phyloP scores from a whole-genome alignment of 2,888 invertebrate species.

The Sarcophaga carnaria region DNA sequence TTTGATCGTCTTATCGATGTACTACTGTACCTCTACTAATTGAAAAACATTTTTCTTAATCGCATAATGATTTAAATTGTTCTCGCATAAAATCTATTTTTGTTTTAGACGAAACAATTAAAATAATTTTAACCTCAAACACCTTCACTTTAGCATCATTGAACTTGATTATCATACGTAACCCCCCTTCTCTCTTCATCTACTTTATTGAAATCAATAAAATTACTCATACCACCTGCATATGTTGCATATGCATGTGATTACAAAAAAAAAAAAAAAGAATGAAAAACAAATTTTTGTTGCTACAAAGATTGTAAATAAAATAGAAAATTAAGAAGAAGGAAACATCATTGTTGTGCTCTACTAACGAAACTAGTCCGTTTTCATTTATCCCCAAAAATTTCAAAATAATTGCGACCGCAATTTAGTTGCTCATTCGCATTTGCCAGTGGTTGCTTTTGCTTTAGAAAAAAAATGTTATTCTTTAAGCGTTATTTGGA shows the following conservation, averaged over 20 bases:
- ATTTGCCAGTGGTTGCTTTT: conserved; percentile 11
- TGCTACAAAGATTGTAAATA: not conserved
- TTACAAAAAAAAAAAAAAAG: not conserved
- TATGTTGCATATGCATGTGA: not conserved
- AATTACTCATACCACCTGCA: conserved; percentile 53
- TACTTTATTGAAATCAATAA: conserved; percentile 6
- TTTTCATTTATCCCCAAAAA: conserved; percentile 14
- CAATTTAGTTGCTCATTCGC: conserved; percentile 55
- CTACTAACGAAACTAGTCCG: not conserved
- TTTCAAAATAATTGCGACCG: not conserved
- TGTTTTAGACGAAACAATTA: conserved; percentile 22
- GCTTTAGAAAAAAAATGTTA: conserved; percentile 72
- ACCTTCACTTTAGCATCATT: conserved; percentile 53
- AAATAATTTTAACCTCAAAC: conserved; percentile 45
- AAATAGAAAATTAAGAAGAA: conserved; percentile 6
- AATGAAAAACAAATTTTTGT: not conserved
- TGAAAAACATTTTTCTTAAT: not conserved
- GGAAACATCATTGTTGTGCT: conserved; percentile 15
- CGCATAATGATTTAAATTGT: not conserved
- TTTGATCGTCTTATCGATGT: too few relatives aligned
- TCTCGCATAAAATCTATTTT: conserved; percentile 3
- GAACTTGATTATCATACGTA: conserved; percentile 53
- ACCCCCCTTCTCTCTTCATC: not conserved
- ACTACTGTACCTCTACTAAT: too few relatives aligned
- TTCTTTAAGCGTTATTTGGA: conserved; percentile 78